Evolutionary conservation across 2,797 vertebrate genomes (phyloP).

Genomic region (Melanotaenia pygmaea): DNA sequence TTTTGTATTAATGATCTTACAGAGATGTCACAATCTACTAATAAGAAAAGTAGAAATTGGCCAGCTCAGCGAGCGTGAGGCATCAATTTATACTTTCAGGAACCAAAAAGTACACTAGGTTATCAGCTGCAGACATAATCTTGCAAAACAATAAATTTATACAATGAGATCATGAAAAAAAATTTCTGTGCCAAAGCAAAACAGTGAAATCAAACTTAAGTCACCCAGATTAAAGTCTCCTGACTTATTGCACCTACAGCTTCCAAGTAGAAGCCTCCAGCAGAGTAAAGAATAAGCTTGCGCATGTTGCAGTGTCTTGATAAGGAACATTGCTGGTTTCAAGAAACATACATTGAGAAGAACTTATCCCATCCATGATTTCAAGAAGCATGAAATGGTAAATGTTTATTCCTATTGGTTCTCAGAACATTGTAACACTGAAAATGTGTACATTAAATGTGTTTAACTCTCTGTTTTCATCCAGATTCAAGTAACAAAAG

Average conservation of each 20-base stretch:
- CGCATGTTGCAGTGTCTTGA: background rate
- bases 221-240: background rate
- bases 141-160: background rate
- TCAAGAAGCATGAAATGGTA: background rate
- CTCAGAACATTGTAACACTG: no score
- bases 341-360: background rate
- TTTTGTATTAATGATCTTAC: background rate
- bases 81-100: background rate
- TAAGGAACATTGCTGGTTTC: background rate
- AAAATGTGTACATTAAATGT: background rate
- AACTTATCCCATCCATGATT: background rate
- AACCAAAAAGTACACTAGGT: background rate
- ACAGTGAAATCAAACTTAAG: no score
- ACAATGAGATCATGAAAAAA: background rate
- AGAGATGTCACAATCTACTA: background rate
- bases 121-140: background rate
- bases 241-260: background rate
- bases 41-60: background rate
- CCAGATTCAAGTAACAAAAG: background rate
- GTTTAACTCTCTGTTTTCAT: background rate
- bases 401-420: background rate
- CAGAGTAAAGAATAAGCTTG: background rate
- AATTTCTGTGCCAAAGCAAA: background rate
- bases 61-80: background rate
- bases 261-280: background rate